Evolutionary conservation across 2,888 invertebrate species (phyloP).

Genomic region (Slavum lentiscoides): DNA sequence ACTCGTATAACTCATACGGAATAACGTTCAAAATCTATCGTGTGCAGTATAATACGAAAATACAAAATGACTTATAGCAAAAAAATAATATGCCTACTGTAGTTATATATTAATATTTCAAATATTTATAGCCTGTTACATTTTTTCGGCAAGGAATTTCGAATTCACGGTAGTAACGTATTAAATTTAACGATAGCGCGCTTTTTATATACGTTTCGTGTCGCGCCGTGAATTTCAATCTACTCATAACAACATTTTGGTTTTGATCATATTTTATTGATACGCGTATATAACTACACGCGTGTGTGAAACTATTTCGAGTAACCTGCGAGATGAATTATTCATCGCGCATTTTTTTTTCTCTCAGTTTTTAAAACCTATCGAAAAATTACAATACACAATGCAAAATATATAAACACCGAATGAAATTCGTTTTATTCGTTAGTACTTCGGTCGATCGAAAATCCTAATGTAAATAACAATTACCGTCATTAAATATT

Average conservation of each 20-base stretch:
- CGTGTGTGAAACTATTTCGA: constrained; percentile 19
- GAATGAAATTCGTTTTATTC: not conserved
- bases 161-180: too few relatives aligned
- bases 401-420: not conserved
- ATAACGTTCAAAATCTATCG: too few relatives aligned
- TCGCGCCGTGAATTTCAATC: constrained; percentile 11
- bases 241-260: constrained; percentile 24
- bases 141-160: too few relatives aligned
- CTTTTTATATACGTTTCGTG: not conserved
- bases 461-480: too few relatives aligned
- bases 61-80: too few relatives aligned
- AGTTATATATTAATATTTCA: too few relatives aligned
- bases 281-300: constrained; percentile 32
- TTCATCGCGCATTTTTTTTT: not conserved
- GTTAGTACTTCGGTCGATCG: too few relatives aligned
- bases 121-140: too few relatives aligned
- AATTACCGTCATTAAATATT: too few relatives aligned
- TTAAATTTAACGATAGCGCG: not conserved
- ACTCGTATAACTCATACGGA: too few relatives aligned
- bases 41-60: too few relatives aligned
- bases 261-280: constrained; percentile 36
- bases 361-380: not conserved
- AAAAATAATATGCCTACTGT: too few relatives aligned
- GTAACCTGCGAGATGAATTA: constrained; percentile 5
- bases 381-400: not conserved